Conservation (phyloP, 2,888 invertebrate species). For the Eupithecia inturbata region DNA sequence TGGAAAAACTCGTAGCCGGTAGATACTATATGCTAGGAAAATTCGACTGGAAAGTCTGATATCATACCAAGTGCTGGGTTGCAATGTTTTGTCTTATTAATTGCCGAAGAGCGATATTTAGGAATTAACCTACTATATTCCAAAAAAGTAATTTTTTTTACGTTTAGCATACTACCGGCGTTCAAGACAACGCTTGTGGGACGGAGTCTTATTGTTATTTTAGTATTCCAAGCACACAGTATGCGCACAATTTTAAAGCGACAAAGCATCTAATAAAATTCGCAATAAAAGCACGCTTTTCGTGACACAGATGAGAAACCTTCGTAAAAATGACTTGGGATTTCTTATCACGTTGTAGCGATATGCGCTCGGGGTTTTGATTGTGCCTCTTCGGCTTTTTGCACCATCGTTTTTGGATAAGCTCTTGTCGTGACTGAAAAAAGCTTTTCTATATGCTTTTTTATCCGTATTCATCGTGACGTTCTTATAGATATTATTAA, state of each 20-base stretch:
- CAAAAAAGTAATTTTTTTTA: background rate
- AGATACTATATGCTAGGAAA: too few relatives aligned
- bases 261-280: constrained; percentile 41
- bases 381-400: constrained; percentile 38
- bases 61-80: too few relatives aligned
- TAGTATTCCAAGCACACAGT: constrained; percentile 25
- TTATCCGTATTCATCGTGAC: background rate
- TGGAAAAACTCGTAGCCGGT: too few relatives aligned
- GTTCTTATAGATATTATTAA: background rate
- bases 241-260: constrained; percentile 37
- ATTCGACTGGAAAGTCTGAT: too few relatives aligned
- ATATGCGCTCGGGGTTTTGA: constrained; percentile 44
- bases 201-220: background rate
- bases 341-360: constrained; percentile 48
- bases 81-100: background rate
- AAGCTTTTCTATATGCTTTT: background rate
- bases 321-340: constrained; percentile 35
- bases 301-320: constrained; percentile 37
- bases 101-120: background rate
- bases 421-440: constrained; percentile 12
- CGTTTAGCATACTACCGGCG: background rate
- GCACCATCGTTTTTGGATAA: constrained; percentile 35
- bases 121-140: too few relatives aligned
- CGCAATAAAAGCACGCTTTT: constrained; percentile 38
- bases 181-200: background rate